Percentiles rank a stretch among this genome's conserved stretches.
Conservation (phyloP, 2,113 vertebrate species). For the Amphiprion percula region DNA sequence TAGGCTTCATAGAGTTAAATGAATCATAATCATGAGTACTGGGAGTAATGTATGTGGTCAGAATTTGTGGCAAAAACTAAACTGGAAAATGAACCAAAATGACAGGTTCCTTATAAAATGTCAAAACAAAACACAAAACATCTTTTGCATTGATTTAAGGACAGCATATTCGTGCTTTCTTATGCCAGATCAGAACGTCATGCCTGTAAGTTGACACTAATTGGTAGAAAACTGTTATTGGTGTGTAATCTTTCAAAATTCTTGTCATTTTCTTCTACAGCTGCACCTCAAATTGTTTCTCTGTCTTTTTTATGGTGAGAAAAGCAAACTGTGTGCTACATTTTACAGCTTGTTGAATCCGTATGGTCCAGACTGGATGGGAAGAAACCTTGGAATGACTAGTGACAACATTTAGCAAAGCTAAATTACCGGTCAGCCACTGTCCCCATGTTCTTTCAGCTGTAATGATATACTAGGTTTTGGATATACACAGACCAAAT, state of each 20-base stretch:
- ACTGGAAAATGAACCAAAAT: no score
- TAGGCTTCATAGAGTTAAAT: no score
- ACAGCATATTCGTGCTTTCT: conserved; percentile 5
- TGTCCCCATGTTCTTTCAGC: conserved; percentile 65
- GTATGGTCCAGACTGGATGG: conserved; percentile 29
- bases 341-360: neutral
- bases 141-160: neutral
- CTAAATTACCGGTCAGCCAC: conserved; percentile 69
- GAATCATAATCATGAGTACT: no score
- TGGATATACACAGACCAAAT: conserved; percentile 46
- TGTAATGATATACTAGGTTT: conserved; percentile 71
- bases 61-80: no score
- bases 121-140: no score
- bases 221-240: accelerated
- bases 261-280: neutral
- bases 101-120: no score
- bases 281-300: no score
- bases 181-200: neutral
- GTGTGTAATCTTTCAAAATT: neutral
- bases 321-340: neutral
- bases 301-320: neutral
- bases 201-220: neutral
- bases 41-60: no score
- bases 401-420: conserved; percentile 59
- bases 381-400: conserved; percentile 46